Conservation (phyloP, 2,113 vertebrate species). For the Rhipidura dahli region DNA sequence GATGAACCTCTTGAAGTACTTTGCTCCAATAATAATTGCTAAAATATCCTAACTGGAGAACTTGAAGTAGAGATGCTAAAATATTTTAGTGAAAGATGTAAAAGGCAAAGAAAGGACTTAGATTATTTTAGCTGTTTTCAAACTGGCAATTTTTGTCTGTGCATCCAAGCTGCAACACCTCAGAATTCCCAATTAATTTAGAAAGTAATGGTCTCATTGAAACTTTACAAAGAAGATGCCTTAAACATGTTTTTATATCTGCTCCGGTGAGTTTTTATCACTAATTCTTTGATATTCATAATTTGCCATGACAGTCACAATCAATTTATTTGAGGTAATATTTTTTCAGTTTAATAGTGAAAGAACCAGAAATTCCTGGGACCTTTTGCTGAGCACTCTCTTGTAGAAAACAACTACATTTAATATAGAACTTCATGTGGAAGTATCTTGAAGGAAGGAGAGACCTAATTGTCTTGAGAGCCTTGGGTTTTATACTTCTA, state of each 20-base stretch:
- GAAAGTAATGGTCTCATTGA: background rate
- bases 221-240: background rate
- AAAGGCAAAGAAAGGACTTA: background rate
- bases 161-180: background rate
- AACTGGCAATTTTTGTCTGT: background rate
- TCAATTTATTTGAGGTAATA: background rate
- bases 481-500: background rate
- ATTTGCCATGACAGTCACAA: background rate
- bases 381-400: background rate
- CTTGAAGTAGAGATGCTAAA: background rate
- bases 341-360: background rate
- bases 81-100: background rate
- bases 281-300: background rate
- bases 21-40: background rate
- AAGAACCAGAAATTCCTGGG: background rate
- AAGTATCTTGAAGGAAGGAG: background rate
- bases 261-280: background rate
- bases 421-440: background rate
- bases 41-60: background rate
- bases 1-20: background rate
- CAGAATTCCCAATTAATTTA: background rate
- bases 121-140: background rate
- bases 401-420: background rate
- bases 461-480: background rate
- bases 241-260: background rate